Evolutionary conservation across 2,113 vertebrate species (phyloP), one percentile per base, ranked within the genome.

Genomic region (Ageneiosus marmoratus): DNA sequence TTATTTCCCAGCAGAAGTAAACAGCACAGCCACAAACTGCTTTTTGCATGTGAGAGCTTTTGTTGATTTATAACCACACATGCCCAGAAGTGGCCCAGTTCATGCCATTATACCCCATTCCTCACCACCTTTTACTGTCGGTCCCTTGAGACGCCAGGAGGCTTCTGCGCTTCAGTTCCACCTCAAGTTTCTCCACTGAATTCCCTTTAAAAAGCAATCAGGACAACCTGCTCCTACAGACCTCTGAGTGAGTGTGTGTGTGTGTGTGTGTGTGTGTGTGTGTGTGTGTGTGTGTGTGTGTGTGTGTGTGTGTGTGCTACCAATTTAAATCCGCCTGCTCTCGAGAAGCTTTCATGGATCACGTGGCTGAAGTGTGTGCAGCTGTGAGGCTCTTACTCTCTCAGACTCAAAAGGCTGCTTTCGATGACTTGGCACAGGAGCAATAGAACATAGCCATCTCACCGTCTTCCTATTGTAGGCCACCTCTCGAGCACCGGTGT

Each of bases 1-100:
- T 93, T 89, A 90, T 92, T 93, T 89, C 86, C 77, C 85, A 79
- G 85, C 88, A 88, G 84, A 91, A 92, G 89, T 92, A 92, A 92
- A 93, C 62, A 91, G 87, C 91, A 85, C 91, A 87, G 91, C 69
- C 89, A 89, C 87, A 89, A 90, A 90, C 11, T 84, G 82, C 79
- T 70, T 83, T 90, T 91, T 27, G 85, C 89, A 89, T 92, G 91
- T 92, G 91, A 89, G 91, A 91, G 84, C 82, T 89, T 10, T 10
- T 83, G 73, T 50, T 90, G 92, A 94, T 93, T 92, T 91, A 93
- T 93, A 87, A 74, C 80, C 3, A 18, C 58, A 74, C 80, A 83
- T 86, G 85, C 77, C 87, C 91, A 89, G 29, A 85, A 90, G 86
- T 85, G 70, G 77, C 77, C 74, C 60, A 41, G 63, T 70, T 72